Base-by-base conservation (phyloP, 1,140 invertebrate species). In the Caenorhabditis briggsae region DNA sequence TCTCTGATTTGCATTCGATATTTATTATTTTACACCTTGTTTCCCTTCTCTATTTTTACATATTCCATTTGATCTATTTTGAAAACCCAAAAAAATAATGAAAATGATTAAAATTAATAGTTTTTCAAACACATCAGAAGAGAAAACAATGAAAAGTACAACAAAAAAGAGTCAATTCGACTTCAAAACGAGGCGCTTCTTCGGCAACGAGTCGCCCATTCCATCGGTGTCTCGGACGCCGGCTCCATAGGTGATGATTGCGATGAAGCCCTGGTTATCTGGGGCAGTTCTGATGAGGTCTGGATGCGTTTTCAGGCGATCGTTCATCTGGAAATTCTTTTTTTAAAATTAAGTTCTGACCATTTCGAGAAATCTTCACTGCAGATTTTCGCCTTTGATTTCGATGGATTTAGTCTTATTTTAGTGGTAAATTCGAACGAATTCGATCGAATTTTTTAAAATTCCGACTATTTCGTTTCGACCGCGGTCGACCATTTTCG, bases 221-320 rank as follows among this genome's bases (percentile, higher is more conserved):
- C 58, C 86, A 43, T 87, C 78, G 0, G 59, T 46, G 18, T 82
- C 58, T 9, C 86, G 78, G 6, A 82, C 56, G 5, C 86, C 86
- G 5, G 86, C 78, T 65, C 78, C 78, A n/a, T 87, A 87, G 3
- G 86, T 87, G 55, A 87, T 58, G 55, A 87, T 87, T 2, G 78
- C 86, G 20, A 87, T 70, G 48, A 61, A 87, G 12, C 86, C 86
- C 59, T 87, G 84, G 41, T 74, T 85, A 53, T 74, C 84, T 23
- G 84, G 61, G 8, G 84, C 83, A 18, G 56, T 84, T 84, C 83
- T 84, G 43, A 84, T 64, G 12, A 84, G 43, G 65, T 84, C 83
- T 2, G 83, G 83, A 23, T 64, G 20, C 1, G 58, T 50, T 84
- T 84, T 84, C 20, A 84, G 59, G 14, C 83, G 83, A 50, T 84